phyloP scores from a whole-genome alignment of 2,888 invertebrate genomes.

The Globia sparganii region DNA sequence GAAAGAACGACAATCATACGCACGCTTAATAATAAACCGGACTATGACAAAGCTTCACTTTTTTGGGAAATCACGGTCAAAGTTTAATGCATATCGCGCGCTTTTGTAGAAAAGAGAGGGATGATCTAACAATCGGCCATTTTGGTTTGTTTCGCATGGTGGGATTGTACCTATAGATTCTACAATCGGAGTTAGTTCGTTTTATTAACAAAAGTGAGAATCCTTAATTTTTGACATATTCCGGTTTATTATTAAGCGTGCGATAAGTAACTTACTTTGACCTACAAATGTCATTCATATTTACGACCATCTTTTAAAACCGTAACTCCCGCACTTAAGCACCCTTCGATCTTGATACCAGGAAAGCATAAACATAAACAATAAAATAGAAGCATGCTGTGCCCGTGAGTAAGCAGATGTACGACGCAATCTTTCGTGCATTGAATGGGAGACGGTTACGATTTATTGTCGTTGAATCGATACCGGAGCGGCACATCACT shows the following conservation, averaged over 20 bases:
- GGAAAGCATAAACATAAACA: constrained; percentile 57
- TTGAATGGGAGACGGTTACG: constrained; percentile 65
- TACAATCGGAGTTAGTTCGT: no score
- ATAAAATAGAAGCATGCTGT: constrained; percentile 47
- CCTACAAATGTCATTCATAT: constrained; percentile 39
- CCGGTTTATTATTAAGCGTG: no score
- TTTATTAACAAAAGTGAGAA: no score
- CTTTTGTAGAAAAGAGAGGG: no score
- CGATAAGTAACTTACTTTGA: not conserved
- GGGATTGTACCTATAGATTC: no score
- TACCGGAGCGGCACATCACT: constrained; percentile 82
- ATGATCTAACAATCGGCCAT: no score
- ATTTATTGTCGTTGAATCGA: constrained; percentile 80
- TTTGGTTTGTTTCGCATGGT: no score
- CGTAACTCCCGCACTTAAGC: constrained; percentile 6
- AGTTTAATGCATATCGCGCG: no score
- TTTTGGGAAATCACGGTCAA: no score
- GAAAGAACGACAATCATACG: not conserved
- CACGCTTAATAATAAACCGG: no score
- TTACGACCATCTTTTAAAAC: constrained; percentile 22
- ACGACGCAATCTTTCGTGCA: constrained; percentile 56
- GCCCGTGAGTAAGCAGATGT: constrained; percentile 51
- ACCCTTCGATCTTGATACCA: constrained; percentile 57
- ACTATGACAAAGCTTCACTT: no score
- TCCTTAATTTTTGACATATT: no score